Evolutionary conservation across 2,888 invertebrate genomes (phyloP).

Genomic region (Agonopterix arenella): DNA sequence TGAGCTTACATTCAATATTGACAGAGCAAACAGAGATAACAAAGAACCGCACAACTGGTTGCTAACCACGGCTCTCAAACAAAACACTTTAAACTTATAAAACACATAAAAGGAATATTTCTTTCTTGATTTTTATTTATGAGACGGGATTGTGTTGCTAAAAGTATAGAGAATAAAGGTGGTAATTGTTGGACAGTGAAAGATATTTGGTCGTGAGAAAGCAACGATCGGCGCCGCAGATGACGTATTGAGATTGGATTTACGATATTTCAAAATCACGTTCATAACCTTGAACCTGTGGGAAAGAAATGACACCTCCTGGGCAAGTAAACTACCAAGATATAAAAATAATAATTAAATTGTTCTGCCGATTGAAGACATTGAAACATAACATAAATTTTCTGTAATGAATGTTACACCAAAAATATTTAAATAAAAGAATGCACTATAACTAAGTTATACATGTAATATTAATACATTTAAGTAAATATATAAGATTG

Average conservation of each 20-base stretch:
- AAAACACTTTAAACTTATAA: constrained; percentile 39
- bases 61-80: constrained; percentile 54
- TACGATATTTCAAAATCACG: constrained; percentile 69
- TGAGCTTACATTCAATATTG: constrained; percentile 54
- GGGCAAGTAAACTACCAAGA: no score
- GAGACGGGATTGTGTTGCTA: constrained; percentile 12
- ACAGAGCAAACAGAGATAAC: constrained; percentile 58
- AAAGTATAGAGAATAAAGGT: constrained; percentile 12
- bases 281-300: constrained; percentile 64
- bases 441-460: no score
- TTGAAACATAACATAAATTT: no score
- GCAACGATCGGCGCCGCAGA: constrained; percentile 45
- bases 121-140: constrained; percentile 17
- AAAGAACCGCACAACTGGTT: constrained; percentile 60
- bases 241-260: constrained; percentile 61
- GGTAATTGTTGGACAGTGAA: constrained; percentile 16
- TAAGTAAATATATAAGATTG: no score
- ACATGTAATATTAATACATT: no score
- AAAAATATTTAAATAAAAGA: no score
- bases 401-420: no score
- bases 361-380: no score
- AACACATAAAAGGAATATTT: constrained; percentile 31
- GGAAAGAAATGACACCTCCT: constrained; percentile 56
- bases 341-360: no score
- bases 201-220: constrained; percentile 55